These are phyloP conservation scores for Cantharis rufa DNA, from an alignment of 2,888 invertebrate species.

Conservation along the genomic window DNA sequence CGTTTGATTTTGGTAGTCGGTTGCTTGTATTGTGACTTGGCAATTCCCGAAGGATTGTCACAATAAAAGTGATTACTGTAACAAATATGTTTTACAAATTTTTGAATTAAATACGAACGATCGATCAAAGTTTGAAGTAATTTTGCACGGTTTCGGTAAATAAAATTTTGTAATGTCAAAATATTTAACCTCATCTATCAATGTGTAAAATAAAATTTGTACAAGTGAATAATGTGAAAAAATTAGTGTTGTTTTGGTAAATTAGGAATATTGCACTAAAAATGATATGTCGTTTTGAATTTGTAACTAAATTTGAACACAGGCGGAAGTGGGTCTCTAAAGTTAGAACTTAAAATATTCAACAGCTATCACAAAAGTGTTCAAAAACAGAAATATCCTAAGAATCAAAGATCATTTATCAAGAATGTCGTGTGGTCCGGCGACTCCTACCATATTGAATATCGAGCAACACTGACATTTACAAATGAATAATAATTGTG, in stretches of 20 bases:
- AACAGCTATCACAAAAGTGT: conserved; percentile 53
- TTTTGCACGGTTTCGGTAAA: conserved; percentile 1
- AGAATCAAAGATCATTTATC: conserved; percentile 57
- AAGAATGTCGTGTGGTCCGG: conserved; percentile 55
- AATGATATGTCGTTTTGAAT: conserved; percentile 32
- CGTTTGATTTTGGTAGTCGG: not conserved
- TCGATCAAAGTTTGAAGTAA: conserved; percentile 8
- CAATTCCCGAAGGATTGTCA: not conserved
- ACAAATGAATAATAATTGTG: conserved; percentile 59
- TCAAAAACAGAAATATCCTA: conserved; percentile 53
- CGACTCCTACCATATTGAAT: conserved; percentile 58
- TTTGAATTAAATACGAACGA: not conserved
- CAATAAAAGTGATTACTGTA: conserved; percentile 1
- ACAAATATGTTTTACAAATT: conserved; percentile 7
- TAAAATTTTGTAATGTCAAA: conserved; percentile 7
- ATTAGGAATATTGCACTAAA: not conserved
- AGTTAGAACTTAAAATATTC: conserved; percentile 50
- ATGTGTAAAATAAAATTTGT: not conserved
- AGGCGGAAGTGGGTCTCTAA: conserved; percentile 49
- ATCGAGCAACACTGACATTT: conserved; percentile 57
- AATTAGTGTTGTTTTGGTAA: not conserved
- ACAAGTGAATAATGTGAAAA: not conserved
- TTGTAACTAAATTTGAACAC: conserved; percentile 43
- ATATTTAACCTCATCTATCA: conserved; percentile 6
- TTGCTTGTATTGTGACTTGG: not conserved